Evolutionary conservation across 2,888 invertebrate genomes (phyloP).

Genomic region (Galerucella calmariensis): DNA sequence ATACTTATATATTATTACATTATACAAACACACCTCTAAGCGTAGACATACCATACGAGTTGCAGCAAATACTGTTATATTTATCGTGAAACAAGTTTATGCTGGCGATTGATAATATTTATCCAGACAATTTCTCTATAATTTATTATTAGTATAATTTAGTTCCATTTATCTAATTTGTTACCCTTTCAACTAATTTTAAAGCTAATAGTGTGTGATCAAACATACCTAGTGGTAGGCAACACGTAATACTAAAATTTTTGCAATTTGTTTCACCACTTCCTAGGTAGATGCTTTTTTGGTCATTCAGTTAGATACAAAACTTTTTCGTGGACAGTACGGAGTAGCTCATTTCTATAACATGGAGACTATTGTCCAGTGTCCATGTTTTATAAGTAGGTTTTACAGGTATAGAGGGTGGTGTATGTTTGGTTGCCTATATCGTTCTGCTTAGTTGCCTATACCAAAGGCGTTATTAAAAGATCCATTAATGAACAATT

Average conservation of each 20-base stretch:
- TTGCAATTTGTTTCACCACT: not conserved
- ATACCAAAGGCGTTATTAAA: too few relatives aligned
- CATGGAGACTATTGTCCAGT: too few relatives aligned
- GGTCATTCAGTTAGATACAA: too few relatives aligned
- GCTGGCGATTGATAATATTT: not conserved
- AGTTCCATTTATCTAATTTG: not conserved
- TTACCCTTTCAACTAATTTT: not conserved
- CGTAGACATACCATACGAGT: not conserved
- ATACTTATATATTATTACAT: not conserved
- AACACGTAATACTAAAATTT: not conserved
- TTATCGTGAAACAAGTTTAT: not conserved
- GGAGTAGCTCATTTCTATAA: too few relatives aligned
- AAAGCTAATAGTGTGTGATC: not conserved
- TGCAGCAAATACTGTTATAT: not conserved
- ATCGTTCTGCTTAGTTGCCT: too few relatives aligned
- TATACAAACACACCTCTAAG: not conserved
- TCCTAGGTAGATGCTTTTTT: not conserved
- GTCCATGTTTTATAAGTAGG: too few relatives aligned
- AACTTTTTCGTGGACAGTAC: too few relatives aligned
- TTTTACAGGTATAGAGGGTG: too few relatives aligned
- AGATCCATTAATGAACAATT: too few relatives aligned
- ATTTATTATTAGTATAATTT: not conserved
- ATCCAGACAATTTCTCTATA: not conserved
- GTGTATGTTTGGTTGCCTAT: too few relatives aligned
- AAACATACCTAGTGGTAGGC: not conserved